Percentiles rank a stretch among this genome's conserved stretches.
Evolutionary conservation across 2,888 invertebrate genomes (phyloP).

Genomic region (Myopa tessellatipennis): DNA sequence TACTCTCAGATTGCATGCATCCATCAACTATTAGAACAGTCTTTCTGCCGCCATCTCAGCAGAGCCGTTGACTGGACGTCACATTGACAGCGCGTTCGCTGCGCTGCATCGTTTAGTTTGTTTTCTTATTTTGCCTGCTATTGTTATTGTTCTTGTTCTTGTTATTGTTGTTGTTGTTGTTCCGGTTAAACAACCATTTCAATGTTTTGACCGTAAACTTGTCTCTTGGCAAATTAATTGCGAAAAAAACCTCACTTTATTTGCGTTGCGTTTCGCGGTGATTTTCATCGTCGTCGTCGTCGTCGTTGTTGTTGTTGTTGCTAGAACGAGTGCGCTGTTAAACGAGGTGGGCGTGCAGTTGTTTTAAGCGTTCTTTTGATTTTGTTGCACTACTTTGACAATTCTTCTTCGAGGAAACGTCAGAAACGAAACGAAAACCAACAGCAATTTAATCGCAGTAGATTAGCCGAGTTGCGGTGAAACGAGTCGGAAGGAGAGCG

Average conservation of each 20-base stretch:
- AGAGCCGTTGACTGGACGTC: neutral
- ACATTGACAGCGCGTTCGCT: neutral
- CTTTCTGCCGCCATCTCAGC: constrained; percentile 15
- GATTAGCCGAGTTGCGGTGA: too few relatives aligned
- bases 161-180: neutral
- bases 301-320: constrained; percentile 12
- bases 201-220: constrained; percentile 20
- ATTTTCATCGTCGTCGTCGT: neutral
- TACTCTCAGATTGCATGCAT: constrained; percentile 23
- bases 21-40: constrained; percentile 33
- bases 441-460: neutral
- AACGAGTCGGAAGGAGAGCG: too few relatives aligned
- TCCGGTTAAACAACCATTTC: neutral
- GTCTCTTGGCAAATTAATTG: constrained; percentile 33
- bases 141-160: neutral
- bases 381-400: neutral
- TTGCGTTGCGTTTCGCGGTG: neutral
- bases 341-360: neutral
- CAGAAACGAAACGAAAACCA: neutral
- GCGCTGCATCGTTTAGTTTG: neutral
- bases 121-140: neutral
- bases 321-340: too few relatives aligned
- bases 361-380: neutral
- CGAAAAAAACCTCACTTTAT: neutral
- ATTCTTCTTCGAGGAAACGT: neutral